Evolutionary conservation across 2,113 vertebrate species (phyloP).

Genomic region (Campylorhamphus procurvoides): DNA sequence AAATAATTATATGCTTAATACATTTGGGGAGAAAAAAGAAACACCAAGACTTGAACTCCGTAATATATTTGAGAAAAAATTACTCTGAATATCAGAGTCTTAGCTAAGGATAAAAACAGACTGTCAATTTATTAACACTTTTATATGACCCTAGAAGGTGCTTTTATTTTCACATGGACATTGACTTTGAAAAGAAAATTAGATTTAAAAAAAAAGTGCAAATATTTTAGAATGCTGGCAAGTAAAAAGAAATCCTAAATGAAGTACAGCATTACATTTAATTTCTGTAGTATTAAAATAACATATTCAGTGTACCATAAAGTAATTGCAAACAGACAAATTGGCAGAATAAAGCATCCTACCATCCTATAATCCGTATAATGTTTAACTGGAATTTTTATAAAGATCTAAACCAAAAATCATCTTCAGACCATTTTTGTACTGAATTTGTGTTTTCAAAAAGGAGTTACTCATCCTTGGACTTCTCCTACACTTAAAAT

Average conservation of each 20-base stretch:
- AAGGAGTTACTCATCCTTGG: neutral
- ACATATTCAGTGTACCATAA: neutral
- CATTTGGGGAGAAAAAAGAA: rapidly evolving
- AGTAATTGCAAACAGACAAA: neutral
- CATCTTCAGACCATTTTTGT: neutral
- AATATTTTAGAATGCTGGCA: neutral
- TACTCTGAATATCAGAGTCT: neutral
- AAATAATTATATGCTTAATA: neutral
- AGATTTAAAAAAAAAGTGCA: neutral
- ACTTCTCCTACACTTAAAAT: neutral
- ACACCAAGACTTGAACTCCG: neutral
- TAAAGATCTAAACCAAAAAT: neutral
- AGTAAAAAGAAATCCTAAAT: neutral
- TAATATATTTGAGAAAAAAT: neutral
- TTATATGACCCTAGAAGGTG: neutral
- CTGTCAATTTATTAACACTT: neutral
- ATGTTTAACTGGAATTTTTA: neutral
- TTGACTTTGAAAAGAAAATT: neutral
- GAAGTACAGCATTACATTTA: neutral
- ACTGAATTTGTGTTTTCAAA: neutral
- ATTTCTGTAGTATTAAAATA: neutral
- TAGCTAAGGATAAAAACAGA: neutral
- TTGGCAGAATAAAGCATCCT: neutral
- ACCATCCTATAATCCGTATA: neutral
- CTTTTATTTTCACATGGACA: neutral